phyloP scores from a whole-genome alignment of 92 coral and sea anemone genomes.

The Bergia puertoricense region DNA sequence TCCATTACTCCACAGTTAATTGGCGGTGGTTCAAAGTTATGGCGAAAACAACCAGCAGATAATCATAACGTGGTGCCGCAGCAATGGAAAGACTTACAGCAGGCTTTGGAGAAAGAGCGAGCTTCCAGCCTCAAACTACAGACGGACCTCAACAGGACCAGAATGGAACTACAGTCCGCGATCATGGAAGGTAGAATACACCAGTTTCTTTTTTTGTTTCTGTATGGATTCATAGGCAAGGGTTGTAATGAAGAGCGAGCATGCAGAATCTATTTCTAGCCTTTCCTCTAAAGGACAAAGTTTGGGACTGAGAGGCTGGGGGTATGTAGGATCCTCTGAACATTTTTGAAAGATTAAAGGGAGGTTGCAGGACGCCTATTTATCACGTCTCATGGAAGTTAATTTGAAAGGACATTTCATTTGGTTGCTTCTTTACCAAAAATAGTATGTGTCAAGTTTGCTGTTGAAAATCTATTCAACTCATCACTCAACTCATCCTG shows the following conservation, averaged over 20 bases:
- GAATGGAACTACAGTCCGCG: conserved; percentile 76
- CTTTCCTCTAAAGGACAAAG: too few relatives aligned
- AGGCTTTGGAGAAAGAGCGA: conserved; percentile 94
- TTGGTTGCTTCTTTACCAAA: too few relatives aligned
- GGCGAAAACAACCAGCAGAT: conserved; percentile 80
- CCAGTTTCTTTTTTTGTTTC: background rate
- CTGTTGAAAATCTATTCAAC: too few relatives aligned
- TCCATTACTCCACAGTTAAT: conserved; percentile 56
- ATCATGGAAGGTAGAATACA: conserved; percentile 79
- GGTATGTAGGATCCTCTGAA: too few relatives aligned
- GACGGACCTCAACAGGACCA: conserved; percentile 91
- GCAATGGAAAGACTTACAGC: conserved; percentile 96
- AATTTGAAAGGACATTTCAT: too few relatives aligned
- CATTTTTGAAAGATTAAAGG: too few relatives aligned
- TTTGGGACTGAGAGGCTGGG: too few relatives aligned
- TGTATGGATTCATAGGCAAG: background rate
- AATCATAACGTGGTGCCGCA: conserved; percentile 84
- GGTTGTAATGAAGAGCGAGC: background rate
- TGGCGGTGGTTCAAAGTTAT: conserved; percentile 80
- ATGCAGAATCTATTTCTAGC: too few relatives aligned
- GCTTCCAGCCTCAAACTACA: conserved; percentile 85
- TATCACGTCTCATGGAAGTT: too few relatives aligned
- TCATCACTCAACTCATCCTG: too few relatives aligned
- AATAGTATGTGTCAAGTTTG: too few relatives aligned
- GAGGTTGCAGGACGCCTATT: too few relatives aligned